phyloP scores from a whole-genome alignment of 1,140 invertebrate species.

The Drosophila arizonae region DNA sequence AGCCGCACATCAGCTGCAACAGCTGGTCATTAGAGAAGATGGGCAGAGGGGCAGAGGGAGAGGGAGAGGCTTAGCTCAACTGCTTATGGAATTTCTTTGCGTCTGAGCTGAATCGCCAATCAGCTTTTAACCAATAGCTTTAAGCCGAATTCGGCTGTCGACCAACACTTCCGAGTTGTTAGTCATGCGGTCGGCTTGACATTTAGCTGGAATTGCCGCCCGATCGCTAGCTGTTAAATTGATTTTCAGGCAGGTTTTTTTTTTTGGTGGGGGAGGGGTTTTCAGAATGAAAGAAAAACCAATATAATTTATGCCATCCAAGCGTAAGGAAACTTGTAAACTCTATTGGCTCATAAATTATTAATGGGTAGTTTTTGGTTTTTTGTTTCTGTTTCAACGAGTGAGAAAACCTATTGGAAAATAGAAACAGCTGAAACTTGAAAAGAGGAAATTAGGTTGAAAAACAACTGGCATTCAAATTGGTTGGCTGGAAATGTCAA shows the following conservation, averaged over 20 bases:
- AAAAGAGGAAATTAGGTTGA: background rate
- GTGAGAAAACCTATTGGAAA: background rate
- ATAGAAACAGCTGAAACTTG: slow-evolving; percentile 4
- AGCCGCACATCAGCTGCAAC: slow-evolving; percentile 6
- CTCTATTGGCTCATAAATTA: slow-evolving; percentile 3
- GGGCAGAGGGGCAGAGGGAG: background rate
- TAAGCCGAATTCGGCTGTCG: slow-evolving; percentile 28
- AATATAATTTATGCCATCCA: background rate
- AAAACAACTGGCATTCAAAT: background rate
- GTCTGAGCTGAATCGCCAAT: slow-evolving; percentile 42
- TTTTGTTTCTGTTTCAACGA: background rate
- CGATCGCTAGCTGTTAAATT: slow-evolving; percentile 3
- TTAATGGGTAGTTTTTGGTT: background rate
- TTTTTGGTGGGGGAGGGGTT: background rate
- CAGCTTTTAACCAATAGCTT: slow-evolving; percentile 2
- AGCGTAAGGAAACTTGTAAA: background rate
- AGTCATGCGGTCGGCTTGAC: slow-evolving; percentile 28
- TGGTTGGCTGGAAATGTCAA: background rate
- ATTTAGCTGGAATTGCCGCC: slow-evolving; percentile 31
- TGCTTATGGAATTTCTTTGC: slow-evolving; percentile 21
- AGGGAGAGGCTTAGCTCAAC: background rate
- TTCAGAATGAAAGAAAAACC: background rate
- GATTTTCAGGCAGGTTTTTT: background rate
- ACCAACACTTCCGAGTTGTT: slow-evolving; percentile 36
- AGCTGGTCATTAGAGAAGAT: background rate